Percentiles rank a stretch among this genome's conserved stretches.
These are phyloP conservation scores for Microcebus murinus DNA, from an alignment of 2,113 vertebrate genomes.

Conservation along the genomic window DNA sequence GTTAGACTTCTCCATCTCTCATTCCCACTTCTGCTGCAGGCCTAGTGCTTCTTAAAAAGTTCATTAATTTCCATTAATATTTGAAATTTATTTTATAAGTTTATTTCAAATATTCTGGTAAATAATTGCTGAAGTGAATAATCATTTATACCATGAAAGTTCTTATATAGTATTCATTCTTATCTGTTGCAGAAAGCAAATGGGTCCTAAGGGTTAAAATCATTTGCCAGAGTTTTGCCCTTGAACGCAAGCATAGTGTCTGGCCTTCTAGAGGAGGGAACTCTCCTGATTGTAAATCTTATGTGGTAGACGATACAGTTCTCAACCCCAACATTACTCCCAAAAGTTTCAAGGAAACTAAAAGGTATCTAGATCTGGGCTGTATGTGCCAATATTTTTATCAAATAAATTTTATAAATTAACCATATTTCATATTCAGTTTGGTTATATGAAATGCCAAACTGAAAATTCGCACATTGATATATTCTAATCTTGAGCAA, in stretches of 20 bases:
- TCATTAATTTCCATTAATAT: background rate
- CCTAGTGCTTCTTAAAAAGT: background rate
- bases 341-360: background rate
- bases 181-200: background rate
- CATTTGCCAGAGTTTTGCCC: background rate
- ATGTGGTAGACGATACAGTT: background rate
- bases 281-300: background rate
- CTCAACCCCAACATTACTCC: background rate
- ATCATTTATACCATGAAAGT: background rate
- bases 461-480: background rate
- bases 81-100: constrained; percentile 34
- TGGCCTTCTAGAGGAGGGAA: background rate
- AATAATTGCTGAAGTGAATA: background rate
- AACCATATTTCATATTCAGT: background rate
- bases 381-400: background rate
- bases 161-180: background rate
- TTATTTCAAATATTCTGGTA: background rate
- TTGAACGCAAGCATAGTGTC: background rate
- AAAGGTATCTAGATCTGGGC: background rate
- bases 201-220: background rate
- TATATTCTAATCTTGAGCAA: background rate
- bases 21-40: fast-evolving
- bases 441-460: background rate
- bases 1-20: background rate
- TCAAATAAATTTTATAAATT: background rate